Evolutionary conservation across 2,888 invertebrate genomes (phyloP).

Genomic region (Hydropsyche betteni): DNA sequence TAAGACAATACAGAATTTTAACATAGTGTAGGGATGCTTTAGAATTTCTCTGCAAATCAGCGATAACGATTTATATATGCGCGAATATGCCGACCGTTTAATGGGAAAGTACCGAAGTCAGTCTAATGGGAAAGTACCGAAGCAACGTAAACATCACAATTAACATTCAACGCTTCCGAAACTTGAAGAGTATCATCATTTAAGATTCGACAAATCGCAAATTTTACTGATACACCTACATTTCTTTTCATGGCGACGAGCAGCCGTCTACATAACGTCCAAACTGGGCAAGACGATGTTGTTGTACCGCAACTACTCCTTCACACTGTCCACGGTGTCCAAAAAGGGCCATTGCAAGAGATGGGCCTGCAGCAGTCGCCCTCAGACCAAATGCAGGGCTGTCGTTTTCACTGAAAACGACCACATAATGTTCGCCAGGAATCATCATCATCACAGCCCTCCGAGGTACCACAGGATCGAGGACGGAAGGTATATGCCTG

Average conservation of each 20-base stretch:
- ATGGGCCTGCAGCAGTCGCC: slow-evolving; percentile 53
- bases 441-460: slow-evolving; percentile 46
- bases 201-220: too few species aligned
- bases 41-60: too few species aligned
- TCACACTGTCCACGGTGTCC: not conserved
- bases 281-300: slow-evolving; percentile 21
- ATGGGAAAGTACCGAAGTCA: too few species aligned
- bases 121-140: not conserved
- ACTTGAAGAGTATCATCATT: too few species aligned
- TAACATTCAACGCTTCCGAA: too few species aligned
- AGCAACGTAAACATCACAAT: not conserved
- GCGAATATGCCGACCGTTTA: too few species aligned
- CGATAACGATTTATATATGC: too few species aligned
- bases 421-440: slow-evolving; percentile 55
- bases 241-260: too few species aligned
- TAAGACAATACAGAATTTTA: too few species aligned
- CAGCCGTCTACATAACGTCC: slow-evolving; percentile 16
- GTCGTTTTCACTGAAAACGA: slow-evolving; percentile 58
- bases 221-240: too few species aligned
- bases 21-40: too few species aligned
- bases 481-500: not conserved
- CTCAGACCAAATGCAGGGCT: slow-evolving; percentile 56
- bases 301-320: slow-evolving; percentile 19
- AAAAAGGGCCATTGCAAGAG: slow-evolving; percentile 25
- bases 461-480: slow-evolving; percentile 29